Percentiles rank a stretch among this genome's conserved stretches.
Evolutionary conservation across 64 coral and sea anemone species (phyloP).

Genomic region (Platygyra sinensis): DNA sequence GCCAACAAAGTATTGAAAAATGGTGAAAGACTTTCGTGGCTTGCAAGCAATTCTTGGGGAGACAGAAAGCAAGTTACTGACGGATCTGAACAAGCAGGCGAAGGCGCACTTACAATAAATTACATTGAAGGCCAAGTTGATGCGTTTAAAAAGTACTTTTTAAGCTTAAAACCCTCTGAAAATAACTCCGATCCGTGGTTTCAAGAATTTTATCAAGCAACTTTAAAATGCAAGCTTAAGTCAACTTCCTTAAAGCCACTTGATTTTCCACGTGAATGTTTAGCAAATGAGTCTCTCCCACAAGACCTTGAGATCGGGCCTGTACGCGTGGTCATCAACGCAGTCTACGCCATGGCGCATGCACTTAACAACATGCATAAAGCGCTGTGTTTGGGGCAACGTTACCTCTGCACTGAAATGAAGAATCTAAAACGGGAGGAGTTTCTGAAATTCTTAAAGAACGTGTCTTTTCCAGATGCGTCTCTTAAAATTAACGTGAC

Average conservation of each 20-base stretch:
- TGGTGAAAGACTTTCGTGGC: slow-evolving; percentile 54
- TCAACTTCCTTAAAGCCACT: slow-evolving; percentile 11
- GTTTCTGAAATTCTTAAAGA: slow-evolving; percentile 71
- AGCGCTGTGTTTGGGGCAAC: slow-evolving; percentile 35
- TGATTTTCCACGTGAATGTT: slow-evolving; percentile 40
- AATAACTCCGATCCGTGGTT: slow-evolving; percentile 65
- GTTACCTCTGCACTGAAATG: slow-evolving; percentile 61
- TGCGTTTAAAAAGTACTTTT: slow-evolving; percentile 67
- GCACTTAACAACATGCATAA: slow-evolving; percentile 83
- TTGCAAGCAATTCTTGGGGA: slow-evolving; percentile 88
- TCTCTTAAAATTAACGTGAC: slow-evolving; percentile 69
- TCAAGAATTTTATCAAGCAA: slow-evolving; percentile 81
- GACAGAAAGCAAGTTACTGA: slow-evolving; percentile 74
- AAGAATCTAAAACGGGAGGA: slow-evolving; percentile 54
- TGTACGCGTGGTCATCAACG: slow-evolving; percentile 88
- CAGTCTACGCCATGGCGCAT: slow-evolving; percentile 86
- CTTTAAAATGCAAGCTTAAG: slow-evolving; percentile 44
- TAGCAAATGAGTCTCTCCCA: slow-evolving; percentile 39
- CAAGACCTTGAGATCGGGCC: slow-evolving; percentile 72
- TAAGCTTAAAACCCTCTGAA: slow-evolving; percentile 47
- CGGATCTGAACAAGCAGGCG: slow-evolving; percentile 63
- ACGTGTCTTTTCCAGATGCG: slow-evolving; percentile 88
- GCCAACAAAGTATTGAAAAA: slow-evolving; percentile 61
- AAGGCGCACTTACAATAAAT: slow-evolving; percentile 86
- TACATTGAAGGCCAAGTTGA: slow-evolving; percentile 73